Conservation (phyloP, 1,140 invertebrate species). For the Apocrypta bakeri region DNA sequence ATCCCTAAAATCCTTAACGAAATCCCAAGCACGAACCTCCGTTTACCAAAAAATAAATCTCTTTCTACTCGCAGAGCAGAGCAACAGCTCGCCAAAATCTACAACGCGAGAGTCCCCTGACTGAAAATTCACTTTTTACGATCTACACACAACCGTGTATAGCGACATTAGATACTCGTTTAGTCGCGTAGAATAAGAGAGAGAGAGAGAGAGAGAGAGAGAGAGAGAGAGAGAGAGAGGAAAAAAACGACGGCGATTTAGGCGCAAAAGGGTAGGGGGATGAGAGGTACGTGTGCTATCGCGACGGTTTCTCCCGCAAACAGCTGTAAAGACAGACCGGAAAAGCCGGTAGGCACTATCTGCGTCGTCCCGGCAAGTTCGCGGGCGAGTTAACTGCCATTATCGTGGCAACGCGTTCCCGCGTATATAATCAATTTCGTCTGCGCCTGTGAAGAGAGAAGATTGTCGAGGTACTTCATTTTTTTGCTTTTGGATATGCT, state of each 20-base stretch:
- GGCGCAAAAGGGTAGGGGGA: no score
- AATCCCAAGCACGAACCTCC: conserved; percentile 18
- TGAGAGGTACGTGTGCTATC: not conserved
- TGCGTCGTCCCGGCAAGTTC: conserved; percentile 56
- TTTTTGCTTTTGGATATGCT: conserved; percentile 53
- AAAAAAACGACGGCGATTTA: not conserved
- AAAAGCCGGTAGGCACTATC: conserved; percentile 58
- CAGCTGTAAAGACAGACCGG: conserved; percentile 65
- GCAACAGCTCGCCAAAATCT: conserved; percentile 12
- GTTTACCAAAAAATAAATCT: conserved; percentile 42
- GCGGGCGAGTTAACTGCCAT: conserved; percentile 53
- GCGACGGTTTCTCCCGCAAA: conserved; percentile 55
- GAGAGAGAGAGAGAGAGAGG: not conserved
- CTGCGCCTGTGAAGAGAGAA: conserved; percentile 33
- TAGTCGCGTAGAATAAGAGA: not conserved
- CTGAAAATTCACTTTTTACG: conserved; percentile 2
- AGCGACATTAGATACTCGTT: conserved; percentile 1
- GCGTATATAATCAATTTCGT: conserved; percentile 61
- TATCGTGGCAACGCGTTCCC: conserved; percentile 47
- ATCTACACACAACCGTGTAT: not conserved
- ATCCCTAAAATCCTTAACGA: conserved; percentile 24
- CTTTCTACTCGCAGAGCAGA: not conserved
- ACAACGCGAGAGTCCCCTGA: not conserved
- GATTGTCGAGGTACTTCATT: conserved; percentile 55
- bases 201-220: no score